These are phyloP conservation scores for Jordanella pulchra DNA, from an alignment of 2,797 vertebrate species.

Conservation along the genomic window DNA sequence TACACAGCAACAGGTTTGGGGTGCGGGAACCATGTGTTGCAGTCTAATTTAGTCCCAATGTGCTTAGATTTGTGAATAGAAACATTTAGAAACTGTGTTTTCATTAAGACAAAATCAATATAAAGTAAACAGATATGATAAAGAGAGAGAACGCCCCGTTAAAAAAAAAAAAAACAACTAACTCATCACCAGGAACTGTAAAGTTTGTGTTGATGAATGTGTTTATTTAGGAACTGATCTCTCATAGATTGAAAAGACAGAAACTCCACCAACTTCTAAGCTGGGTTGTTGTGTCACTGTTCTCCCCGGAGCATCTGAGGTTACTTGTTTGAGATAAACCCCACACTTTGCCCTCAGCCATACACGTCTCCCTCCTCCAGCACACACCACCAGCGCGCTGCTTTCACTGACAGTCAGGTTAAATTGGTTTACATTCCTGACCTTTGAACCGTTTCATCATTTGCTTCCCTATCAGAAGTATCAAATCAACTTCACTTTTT, in stretches of 20 bases:
- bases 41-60: not conserved
- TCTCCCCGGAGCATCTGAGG: not conserved
- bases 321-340: slow-evolving; percentile 3
- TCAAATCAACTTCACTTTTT: not conserved
- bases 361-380: slow-evolving; percentile 1
- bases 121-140: not conserved
- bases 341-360: slow-evolving; percentile 23
- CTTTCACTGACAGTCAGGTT: not conserved
- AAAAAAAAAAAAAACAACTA: not conserved
- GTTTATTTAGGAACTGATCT: not conserved
- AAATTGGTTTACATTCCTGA: not conserved
- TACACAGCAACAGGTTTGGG: not conserved
- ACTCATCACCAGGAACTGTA: not conserved
- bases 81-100: not conserved
- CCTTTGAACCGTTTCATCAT: not conserved
- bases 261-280: not conserved
- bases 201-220: not conserved
- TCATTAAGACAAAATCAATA: not conserved
- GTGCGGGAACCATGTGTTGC: not conserved
- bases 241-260: not conserved
- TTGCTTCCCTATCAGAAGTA: not conserved
- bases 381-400: not conserved
- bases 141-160: not conserved
- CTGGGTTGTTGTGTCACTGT: not conserved
- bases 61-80: not conserved